A percentile compares a stretch with the other conserved stretches of the same genome.
Conservation (phyloP, 30 jellyfish, hydroid and myxozoan species). For the Hydractinia echinata region DNA sequence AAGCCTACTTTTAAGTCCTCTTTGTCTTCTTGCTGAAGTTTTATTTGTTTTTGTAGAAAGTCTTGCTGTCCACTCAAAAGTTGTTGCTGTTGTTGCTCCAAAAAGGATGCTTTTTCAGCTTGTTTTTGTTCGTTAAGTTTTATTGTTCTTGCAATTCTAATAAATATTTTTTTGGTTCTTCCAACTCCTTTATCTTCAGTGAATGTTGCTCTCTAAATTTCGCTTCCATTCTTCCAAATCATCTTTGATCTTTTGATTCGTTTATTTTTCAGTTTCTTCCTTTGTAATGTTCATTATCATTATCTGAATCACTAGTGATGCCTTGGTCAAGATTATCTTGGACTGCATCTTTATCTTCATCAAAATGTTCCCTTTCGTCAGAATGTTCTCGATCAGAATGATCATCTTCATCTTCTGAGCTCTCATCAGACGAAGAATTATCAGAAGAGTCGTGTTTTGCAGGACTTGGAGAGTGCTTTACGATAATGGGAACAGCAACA, state of each 20-base stretch:
- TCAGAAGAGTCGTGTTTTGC: slow-evolving; percentile 7
- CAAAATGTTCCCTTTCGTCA: not conserved
- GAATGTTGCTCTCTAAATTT: slow-evolving; percentile 50
- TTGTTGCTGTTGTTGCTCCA: slow-evolving; percentile 41
- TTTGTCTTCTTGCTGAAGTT: slow-evolving; percentile 4
- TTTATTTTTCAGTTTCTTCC: no score
- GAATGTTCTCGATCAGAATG: not conserved
- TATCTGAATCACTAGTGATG: slow-evolving; percentile 11
- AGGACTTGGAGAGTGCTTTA: not conserved
- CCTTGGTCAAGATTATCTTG: not conserved
- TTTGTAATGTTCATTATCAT: not conserved
- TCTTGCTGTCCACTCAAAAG: slow-evolving; percentile 9
- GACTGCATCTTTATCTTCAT: not conserved
- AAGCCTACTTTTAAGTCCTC: slow-evolving; percentile 3
- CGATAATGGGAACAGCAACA: not conserved
- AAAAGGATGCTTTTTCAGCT: slow-evolving; percentile 15
- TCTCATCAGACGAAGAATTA: not conserved
- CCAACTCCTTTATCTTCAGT: slow-evolving; percentile 49
- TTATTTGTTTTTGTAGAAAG: slow-evolving; percentile 10
- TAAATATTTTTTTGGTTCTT: slow-evolving; percentile 23
- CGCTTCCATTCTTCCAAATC: slow-evolving; percentile 49
- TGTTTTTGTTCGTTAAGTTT: slow-evolving; percentile 17
- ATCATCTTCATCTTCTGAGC: not conserved
- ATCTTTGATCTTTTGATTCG: slow-evolving; percentile 29
- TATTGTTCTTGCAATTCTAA: slow-evolving; percentile 6